A percentile compares a stretch with the other conserved stretches of the same genome.
Evolutionary conservation across 2,797 vertebrate genomes (phyloP).

Genomic region (Malacoctenus gilli): DNA sequence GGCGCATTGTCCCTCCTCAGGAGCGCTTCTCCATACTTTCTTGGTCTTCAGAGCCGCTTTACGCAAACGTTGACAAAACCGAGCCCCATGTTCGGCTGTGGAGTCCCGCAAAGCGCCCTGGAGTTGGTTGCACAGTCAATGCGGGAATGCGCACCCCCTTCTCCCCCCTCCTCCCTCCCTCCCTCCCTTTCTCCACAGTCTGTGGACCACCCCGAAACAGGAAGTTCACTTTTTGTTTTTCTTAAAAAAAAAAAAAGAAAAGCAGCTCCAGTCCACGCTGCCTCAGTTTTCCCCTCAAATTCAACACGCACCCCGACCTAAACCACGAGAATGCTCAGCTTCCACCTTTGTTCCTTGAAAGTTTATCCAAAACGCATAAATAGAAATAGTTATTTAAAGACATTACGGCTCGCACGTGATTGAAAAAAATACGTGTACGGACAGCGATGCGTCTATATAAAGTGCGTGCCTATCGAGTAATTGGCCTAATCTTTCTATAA

Average conservation of each 20-base stretch:
- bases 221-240: slow-evolving; percentile 90
- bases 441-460: slow-evolving; percentile 35
- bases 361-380: not conserved
- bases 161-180: slow-evolving; percentile 48
- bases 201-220: slow-evolving; percentile 92
- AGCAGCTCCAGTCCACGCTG: slow-evolving; percentile 52
- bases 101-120: slow-evolving; percentile 77
- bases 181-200: slow-evolving; percentile 80
- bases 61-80: slow-evolving; percentile 66
- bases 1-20: slow-evolving; percentile 62
- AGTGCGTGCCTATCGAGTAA: slow-evolving; percentile 41
- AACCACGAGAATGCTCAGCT: not conserved
- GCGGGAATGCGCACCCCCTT: slow-evolving; percentile 80
- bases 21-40: slow-evolving; percentile 43
- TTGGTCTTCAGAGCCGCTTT: slow-evolving; percentile 47
- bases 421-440: slow-evolving; percentile 12
- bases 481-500: slow-evolving; percentile 54
- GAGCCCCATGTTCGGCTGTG: slow-evolving; percentile 79
- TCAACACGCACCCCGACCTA: slow-evolving; percentile 32
- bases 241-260: slow-evolving; percentile 73
- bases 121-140: slow-evolving; percentile 78
- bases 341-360: not conserved
- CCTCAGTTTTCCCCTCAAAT: slow-evolving; percentile 41
- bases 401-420: slow-evolving; percentile 13
- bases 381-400: slow-evolving; percentile 32